Percentiles rank a stretch among this genome's conserved stretches.
Evolutionary conservation across 2,888 invertebrate species (phyloP).

Genomic region (Rhopalosiphum nymphaeae): DNA sequence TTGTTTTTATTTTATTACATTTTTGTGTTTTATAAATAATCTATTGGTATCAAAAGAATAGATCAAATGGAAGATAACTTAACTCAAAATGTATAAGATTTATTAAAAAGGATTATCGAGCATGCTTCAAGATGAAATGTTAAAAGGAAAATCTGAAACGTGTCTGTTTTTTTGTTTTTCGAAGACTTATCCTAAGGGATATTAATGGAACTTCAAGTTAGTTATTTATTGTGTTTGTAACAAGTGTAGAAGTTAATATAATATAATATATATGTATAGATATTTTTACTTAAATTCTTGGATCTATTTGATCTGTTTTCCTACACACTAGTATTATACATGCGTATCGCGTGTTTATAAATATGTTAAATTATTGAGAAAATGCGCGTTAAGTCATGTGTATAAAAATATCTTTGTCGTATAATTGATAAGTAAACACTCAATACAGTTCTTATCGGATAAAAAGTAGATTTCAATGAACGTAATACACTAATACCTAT

Average conservation of each 20-base stretch:
- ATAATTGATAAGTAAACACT: neutral
- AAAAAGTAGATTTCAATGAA: neutral
- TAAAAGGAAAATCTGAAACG: slow-evolving; percentile 11
- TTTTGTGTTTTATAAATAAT: neutral
- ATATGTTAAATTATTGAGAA: neutral
- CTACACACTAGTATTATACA: neutral
- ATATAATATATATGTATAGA: neutral
- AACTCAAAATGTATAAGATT: neutral
- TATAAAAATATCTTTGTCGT: neutral
- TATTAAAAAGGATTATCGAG: neutral
- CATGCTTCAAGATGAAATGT: neutral
- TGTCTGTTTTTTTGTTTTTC: slow-evolving; percentile 1
- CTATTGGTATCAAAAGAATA: neutral
- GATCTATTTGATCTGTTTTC: slow-evolving; percentile 11
- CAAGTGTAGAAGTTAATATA: neutral
- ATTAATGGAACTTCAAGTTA: slow-evolving; percentile 5
- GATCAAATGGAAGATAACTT: neutral
- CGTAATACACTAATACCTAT: too few relatives aligned
- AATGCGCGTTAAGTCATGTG: neutral
- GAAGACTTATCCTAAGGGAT: neutral
- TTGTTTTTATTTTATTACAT: slow-evolving; percentile 1
- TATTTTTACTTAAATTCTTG: neutral
- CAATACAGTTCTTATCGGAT: neutral
- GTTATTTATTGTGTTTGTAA: slow-evolving; percentile 2
- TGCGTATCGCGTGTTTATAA: neutral